Evolutionary conservation across 2,797 vertebrate species (phyloP).

Genomic region (Etheostoma nigrum): DNA sequence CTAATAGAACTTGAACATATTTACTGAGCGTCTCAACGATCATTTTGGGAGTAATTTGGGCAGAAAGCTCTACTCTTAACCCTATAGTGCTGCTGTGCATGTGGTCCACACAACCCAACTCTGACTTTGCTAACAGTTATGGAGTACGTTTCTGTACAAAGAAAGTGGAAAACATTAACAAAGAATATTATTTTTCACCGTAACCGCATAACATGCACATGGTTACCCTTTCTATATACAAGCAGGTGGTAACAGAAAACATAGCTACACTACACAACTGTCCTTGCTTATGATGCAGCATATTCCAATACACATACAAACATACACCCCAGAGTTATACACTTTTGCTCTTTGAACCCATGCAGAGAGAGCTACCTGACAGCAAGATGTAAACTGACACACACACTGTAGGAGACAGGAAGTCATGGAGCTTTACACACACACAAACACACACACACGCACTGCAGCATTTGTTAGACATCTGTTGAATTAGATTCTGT

Average conservation of each 20-base stretch:
- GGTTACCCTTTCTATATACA: background rate
- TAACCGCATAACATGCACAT: background rate
- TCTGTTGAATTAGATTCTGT: conserved; percentile 15
- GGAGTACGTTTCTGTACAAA: background rate
- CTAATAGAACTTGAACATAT: conserved; percentile 15
- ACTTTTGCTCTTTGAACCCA: conserved; percentile 48
- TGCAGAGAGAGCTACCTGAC: conserved; percentile 57
- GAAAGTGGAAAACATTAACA: background rate
- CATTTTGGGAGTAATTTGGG: background rate
- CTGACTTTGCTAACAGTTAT: background rate
- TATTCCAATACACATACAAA: conserved; percentile 6
- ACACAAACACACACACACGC: conserved; percentile 1
- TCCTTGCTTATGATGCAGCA: background rate
- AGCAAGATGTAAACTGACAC: conserved; percentile 69
- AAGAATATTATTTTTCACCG: background rate
- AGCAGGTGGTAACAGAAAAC: background rate
- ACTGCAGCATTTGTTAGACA: conserved; percentile 9
- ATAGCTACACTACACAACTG: background rate
- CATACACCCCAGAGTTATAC: background rate
- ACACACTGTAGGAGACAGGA: conserved; percentile 53
- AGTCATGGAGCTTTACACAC: conserved; percentile 41
- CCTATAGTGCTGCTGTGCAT: background rate
- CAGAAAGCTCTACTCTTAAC: background rate
- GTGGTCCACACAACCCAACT: background rate
- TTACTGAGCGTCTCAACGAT: background rate